Conservation (phyloP, 2,797 vertebrate species). For the Crocodylus rhombifer region DNA sequence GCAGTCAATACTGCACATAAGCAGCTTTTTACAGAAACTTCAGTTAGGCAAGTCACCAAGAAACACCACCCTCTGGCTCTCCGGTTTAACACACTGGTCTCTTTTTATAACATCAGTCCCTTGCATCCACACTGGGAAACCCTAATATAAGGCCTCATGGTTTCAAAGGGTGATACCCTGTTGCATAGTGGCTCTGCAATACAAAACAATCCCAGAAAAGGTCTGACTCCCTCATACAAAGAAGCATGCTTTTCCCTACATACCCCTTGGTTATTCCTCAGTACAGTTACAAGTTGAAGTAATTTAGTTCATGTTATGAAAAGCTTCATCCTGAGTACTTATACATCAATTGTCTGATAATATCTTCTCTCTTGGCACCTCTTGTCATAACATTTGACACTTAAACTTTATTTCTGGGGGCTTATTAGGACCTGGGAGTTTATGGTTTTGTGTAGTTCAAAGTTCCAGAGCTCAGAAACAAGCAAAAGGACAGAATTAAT, state of each 20-base stretch:
- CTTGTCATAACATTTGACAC: neutral
- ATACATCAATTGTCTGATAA: neutral
- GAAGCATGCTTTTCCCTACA: neutral
- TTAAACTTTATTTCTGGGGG: neutral
- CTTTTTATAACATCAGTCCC: neutral
- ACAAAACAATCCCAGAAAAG: neutral
- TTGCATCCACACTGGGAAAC: rapidly evolving
- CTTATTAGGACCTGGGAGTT: neutral
- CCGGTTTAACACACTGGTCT: neutral
- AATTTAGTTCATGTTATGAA: neutral
- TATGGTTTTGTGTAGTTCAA: neutral
- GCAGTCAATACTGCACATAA: neutral
- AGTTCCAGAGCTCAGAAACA: neutral
- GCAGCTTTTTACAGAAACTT: neutral
- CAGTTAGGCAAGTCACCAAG: neutral
- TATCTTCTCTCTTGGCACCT: neutral
- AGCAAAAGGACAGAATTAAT: neutral
- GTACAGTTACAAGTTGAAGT: neutral
- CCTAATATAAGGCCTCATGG: neutral
- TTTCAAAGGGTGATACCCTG: neutral
- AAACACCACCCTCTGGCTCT: rapidly evolving
- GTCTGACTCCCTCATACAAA: neutral
- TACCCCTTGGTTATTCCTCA: neutral
- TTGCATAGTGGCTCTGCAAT: neutral
- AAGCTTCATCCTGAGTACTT: neutral